Conservation (phyloP, 37 sponge, comb jelly and placozoan species). For the Chondrilla cf. caribensis region DNA sequence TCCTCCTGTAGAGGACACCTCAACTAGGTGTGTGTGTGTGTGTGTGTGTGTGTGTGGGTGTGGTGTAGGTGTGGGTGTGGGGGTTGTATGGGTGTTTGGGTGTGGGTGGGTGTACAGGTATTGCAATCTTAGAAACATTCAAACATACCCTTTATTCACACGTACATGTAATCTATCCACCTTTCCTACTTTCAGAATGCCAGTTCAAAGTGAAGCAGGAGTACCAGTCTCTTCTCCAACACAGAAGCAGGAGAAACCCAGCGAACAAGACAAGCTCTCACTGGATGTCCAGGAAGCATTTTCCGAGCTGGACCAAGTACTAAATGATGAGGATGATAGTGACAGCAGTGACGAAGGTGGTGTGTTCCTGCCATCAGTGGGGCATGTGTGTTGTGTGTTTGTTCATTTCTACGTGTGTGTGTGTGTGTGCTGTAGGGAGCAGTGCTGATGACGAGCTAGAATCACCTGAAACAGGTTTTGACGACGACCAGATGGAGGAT, state of each 20-base stretch:
- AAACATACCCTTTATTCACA: no score
- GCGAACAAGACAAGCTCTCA: neutral
- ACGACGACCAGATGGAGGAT: slow-evolving; percentile 14
- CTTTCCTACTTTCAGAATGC: no score
- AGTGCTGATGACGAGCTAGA: slow-evolving; percentile 16
- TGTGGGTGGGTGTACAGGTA: no score
- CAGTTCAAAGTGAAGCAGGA: no score
- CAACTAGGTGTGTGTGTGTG: neutral
- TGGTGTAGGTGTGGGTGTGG: no score
- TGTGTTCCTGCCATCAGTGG: neutral
- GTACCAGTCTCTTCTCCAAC: no score
- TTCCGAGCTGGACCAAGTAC: slow-evolving; percentile 24
- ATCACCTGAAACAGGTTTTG: neutral
- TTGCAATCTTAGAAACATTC: no score
- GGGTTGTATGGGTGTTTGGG: no score
- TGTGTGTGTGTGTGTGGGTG: neutral
- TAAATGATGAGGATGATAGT: slow-evolving; percentile 46
- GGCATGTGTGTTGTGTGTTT: neutral
- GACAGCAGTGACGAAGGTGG: slow-evolving; percentile 42
- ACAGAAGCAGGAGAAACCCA: neutral
- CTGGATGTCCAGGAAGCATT: neutral
- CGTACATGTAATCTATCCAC: no score
- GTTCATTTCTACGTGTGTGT: neutral
- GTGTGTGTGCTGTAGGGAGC: slow-evolving; percentile 5
- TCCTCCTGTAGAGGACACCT: neutral